Conservation (phyloP, 2,113 vertebrate species). For the Barnardius zonarius region DNA sequence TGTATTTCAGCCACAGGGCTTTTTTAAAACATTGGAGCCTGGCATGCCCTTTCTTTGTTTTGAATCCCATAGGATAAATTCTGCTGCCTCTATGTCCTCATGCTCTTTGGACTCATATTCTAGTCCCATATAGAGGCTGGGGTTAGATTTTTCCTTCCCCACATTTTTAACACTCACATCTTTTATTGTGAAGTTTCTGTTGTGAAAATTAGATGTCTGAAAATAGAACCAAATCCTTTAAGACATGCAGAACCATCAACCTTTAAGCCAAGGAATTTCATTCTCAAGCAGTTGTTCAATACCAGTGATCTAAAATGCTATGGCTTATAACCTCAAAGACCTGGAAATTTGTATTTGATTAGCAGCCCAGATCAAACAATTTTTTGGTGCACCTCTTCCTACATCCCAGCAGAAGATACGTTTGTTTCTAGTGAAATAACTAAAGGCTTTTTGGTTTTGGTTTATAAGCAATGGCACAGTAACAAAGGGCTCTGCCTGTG, state of each 20-base stretch:
- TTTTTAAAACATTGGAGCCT: background rate
- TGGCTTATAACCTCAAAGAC: background rate
- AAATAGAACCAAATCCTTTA: background rate
- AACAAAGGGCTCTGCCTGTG: background rate
- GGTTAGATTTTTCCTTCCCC: background rate
- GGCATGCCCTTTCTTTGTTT: background rate
- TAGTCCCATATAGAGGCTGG: background rate
- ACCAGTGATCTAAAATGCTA: background rate
- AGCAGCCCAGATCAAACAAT: background rate
- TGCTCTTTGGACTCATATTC: background rate
- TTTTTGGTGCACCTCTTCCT: background rate
- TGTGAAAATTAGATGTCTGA: background rate
- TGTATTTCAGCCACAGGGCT: background rate
- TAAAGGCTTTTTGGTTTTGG: background rate
- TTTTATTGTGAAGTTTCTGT: background rate
- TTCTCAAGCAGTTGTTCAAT: background rate
- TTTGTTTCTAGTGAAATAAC: background rate
- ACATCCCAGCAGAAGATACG: background rate
- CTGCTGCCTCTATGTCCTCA: background rate
- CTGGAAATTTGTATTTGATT: background rate
- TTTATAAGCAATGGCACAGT: background rate
- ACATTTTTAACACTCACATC: background rate
- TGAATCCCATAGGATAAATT: background rate
- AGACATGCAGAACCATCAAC: background rate
- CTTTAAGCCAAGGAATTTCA: background rate